Evolutionary conservation across 1,140 invertebrate species (phyloP), one percentile per base, ranked within the genome.

Genomic region (Lerema accius): DNA sequence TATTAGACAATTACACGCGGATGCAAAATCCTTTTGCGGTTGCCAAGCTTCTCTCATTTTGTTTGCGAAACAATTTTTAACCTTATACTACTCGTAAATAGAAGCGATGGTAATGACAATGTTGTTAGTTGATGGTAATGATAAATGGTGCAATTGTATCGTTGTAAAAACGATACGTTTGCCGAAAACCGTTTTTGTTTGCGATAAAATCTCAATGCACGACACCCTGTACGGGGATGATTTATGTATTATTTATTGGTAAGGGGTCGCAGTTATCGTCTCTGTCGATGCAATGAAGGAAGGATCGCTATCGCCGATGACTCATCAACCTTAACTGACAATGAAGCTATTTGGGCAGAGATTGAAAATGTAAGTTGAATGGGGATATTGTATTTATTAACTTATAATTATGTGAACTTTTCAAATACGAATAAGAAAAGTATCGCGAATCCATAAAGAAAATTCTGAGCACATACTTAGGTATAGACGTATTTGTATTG

Each of bases 1-100:
- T 78, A 80, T 85, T 80, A 80, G 77, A 83, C 80, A 83, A 85
- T 85, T 85, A 85, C 76, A 71, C 68, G 63, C 59, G n/a, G 62
- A 43, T 43, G 40, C 53, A 56, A 55, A 43, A 10, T 16, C 6
- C 9, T 16, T 58, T 46, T 68, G 46, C 37, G 39, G 35, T 9
- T 17, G 10, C 14, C 6, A 23, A 64, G 58, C 11, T 46, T n/a
- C 0, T 14, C 32, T 9, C 10, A 13, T 17, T 11, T 13, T 5
- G 46, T 63, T 10, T 16, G 3, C 7, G 9, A 60, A n/a, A n/a
- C 23, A 10, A 58, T 65, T 55, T 56, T 40, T 6, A 43, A 63
- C 58, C 40, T 64, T 67, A 14, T n/a, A 1, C 0, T 0, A 10
- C 28, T 43, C 10, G 0, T 32, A 17, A 11, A 46, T 62, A 40